phyloP scores from a whole-genome alignment of 2,113 vertebrate species.

The Crotalus viridis region DNA sequence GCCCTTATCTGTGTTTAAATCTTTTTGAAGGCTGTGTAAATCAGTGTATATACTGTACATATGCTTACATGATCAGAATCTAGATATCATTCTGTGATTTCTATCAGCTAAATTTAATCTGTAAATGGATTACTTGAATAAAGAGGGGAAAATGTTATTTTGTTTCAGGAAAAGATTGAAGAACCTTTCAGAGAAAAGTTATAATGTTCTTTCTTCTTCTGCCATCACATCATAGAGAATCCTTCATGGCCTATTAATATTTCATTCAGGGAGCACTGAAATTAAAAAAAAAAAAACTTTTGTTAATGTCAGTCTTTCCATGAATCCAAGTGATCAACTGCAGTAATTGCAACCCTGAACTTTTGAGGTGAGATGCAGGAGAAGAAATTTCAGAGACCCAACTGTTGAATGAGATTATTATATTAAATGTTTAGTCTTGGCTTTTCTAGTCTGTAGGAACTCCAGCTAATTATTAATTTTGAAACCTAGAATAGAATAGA shows the following conservation, averaged over 20 bases:
- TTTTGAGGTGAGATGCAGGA: neutral
- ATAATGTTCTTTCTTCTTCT: neutral
- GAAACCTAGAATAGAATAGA: neutral
- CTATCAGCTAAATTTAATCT: neutral
- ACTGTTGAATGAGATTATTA: neutral
- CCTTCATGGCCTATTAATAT: neutral
- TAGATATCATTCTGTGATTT: neutral
- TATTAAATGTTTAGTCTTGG: conserved; percentile 1
- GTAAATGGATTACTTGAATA: accelerated
- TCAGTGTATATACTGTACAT: neutral
- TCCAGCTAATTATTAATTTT: conserved; percentile 2
- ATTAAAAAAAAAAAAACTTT: neutral
- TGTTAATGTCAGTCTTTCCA: neutral
- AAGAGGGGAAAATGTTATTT: neutral
- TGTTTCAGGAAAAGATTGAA: neutral
- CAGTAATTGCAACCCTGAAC: neutral
- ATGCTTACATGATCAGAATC: neutral
- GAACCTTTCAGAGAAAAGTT: neutral
- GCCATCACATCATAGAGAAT: neutral
- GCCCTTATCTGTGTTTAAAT: neutral
- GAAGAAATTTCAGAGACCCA: neutral
- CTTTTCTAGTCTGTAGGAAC: neutral
- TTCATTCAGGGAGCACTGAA: neutral
- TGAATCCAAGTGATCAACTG: neutral
- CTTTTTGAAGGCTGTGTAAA: neutral